A percentile compares a stretch with the other conserved stretches of the same genome.
phyloP scores from a whole-genome alignment of 2,888 invertebrate genomes.

The Xestia rhomboidea region DNA sequence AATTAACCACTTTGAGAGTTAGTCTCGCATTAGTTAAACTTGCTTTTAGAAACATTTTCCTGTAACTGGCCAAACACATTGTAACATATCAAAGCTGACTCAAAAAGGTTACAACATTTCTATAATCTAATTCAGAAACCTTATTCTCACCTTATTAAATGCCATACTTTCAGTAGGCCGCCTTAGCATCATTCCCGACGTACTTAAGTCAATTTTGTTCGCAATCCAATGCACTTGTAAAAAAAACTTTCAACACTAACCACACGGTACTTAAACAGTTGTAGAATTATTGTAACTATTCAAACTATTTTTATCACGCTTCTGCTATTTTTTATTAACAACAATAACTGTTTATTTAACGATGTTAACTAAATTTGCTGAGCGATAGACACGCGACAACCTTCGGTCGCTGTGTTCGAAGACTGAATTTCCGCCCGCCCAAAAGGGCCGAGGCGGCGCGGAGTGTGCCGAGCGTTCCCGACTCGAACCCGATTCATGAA shows the following conservation, averaged over 20 bases:
- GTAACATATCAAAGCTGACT: constrained; percentile 5
- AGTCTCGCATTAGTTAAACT: constrained; percentile 1
- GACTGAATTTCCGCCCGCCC: constrained; percentile 87
- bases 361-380: constrained; percentile 77
- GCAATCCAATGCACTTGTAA: constrained; percentile 81
- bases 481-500: constrained; percentile 82
- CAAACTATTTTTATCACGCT: constrained; percentile 51
- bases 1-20: constrained; percentile 18
- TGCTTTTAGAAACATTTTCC: neutral
- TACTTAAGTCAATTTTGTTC: constrained; percentile 81
- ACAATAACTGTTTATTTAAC: constrained; percentile 79
- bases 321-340: constrained; percentile 62
- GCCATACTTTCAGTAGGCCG: constrained; percentile 78
- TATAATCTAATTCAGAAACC: constrained; percentile 60
- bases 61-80: neutral
- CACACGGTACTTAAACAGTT: constrained; percentile 65
- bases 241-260: constrained; percentile 73
- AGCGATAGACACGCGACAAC: constrained; percentile 71
- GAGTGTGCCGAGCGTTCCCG: constrained; percentile 72
- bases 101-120: constrained; percentile 30
- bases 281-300: constrained; percentile 46
- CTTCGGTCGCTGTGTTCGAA: constrained; percentile 72
- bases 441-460: constrained; percentile 77
- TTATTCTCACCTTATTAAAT: constrained; percentile 80
- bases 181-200: constrained; percentile 82